Evolutionary conservation across 2,888 invertebrate species (phyloP).

Genomic region (Caenorhabditis parvicauda): DNA sequence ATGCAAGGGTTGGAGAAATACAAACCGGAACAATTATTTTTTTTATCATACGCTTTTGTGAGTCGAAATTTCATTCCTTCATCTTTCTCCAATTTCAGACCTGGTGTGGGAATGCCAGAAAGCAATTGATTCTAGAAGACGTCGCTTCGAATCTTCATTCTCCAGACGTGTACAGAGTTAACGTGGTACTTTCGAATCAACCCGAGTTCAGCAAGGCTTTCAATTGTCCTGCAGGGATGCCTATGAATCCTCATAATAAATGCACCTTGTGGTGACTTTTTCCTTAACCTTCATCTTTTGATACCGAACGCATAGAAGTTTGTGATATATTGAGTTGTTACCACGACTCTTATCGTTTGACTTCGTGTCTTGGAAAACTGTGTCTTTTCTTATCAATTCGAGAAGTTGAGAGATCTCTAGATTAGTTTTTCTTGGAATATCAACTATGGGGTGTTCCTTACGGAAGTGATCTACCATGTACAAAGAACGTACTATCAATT

Average conservation of each 20-base stretch:
- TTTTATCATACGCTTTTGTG: constrained; percentile 12
- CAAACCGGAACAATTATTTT: constrained; percentile 10
- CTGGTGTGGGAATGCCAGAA: constrained; percentile 11
- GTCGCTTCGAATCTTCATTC: constrained; percentile 8
- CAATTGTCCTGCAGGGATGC: constrained; percentile 5
- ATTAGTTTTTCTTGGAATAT: no score
- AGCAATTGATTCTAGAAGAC: constrained; percentile 1
- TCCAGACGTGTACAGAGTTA: constrained; percentile 10
- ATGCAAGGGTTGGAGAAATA: constrained; percentile 8
- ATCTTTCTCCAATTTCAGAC: constrained; percentile 2
- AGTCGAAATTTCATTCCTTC: neutral
- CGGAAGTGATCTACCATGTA: no score
- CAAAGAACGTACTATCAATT: no score
- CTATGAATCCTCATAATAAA: constrained; percentile 10
- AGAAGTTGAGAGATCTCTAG: no score
- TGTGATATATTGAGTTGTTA: no score
- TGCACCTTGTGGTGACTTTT: constrained; percentile 16
- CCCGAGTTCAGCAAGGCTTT: constrained; percentile 12
- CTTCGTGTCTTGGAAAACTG: no score
- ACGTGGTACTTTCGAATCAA: constrained; percentile 12
- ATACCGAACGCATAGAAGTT: no score
- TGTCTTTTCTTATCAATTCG: no score
- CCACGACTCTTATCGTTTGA: no score
- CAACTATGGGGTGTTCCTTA: no score
- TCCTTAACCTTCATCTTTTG: no score